Evolutionary conservation across 2,797 vertebrate species (phyloP).

Genomic region (Alfaro cultratus): DNA sequence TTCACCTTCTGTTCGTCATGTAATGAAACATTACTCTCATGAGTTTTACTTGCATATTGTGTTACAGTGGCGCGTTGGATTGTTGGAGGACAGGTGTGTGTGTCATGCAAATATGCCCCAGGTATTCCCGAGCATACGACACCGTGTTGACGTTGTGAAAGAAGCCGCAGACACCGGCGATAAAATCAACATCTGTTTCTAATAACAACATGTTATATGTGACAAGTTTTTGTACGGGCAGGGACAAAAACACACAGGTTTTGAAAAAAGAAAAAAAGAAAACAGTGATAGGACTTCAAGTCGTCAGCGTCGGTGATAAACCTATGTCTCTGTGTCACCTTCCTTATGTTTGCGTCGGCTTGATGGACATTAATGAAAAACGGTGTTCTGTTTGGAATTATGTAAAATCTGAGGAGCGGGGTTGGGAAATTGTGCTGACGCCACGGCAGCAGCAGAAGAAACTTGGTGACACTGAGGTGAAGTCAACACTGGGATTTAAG

Average conservation of each 20-base stretch:
- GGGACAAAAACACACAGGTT: constrained; percentile 40
- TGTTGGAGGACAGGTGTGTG: constrained; percentile 72
- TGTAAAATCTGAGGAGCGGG: constrained; percentile 53
- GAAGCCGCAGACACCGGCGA: constrained; percentile 68
- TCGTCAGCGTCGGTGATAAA: constrained; percentile 68
- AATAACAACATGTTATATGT: constrained; percentile 79
- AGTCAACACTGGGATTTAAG: neutral
- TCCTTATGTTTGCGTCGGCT: constrained; percentile 66
- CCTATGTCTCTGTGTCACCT: constrained; percentile 66
- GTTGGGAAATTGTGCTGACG: constrained; percentile 47
- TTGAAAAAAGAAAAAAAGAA: constrained; percentile 15
- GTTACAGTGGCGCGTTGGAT: constrained; percentile 56
- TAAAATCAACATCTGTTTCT: constrained; percentile 81
- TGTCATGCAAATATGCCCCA: constrained; percentile 73
- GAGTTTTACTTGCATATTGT: constrained; percentile 66
- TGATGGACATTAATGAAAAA: constrained; percentile 72
- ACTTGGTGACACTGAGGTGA: constrained; percentile 19
- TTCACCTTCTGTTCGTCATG: constrained; percentile 74
- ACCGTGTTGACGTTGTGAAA: constrained; percentile 70
- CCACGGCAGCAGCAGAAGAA: constrained; percentile 22
- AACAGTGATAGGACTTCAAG: constrained; percentile 71
- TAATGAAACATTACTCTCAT: constrained; percentile 75
- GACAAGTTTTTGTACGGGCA: constrained; percentile 68
- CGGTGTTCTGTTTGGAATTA: constrained; percentile 44
- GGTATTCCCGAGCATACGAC: constrained; percentile 69